These are phyloP conservation scores for Andricus quercusramuli DNA, from an alignment of 2,888 invertebrate species.

Conservation along the genomic window DNA sequence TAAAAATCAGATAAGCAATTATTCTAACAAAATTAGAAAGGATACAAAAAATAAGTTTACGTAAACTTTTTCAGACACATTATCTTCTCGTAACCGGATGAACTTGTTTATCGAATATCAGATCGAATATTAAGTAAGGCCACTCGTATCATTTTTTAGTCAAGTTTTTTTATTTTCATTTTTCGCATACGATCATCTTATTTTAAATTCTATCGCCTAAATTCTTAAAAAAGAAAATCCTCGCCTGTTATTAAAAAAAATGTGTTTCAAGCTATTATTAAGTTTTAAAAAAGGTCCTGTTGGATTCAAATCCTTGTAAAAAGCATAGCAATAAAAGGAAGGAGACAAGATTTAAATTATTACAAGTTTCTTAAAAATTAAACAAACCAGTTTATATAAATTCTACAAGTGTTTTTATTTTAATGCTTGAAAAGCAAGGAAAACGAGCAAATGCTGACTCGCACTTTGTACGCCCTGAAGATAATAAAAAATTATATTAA, in stretches of 20 bases:
- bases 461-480: neutral
- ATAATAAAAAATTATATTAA: slow-evolving; percentile 3
- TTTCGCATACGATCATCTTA: neutral
- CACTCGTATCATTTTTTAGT: neutral
- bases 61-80: neutral
- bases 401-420: neutral
- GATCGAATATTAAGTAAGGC: neutral
- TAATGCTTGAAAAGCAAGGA: neutral
- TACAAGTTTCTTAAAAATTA: neutral
- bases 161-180: neutral
- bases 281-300: neutral
- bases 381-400: neutral
- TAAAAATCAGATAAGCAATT: too few species aligned
- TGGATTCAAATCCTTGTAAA: neutral
- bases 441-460: neutral
- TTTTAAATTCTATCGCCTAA: neutral
- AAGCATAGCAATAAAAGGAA: too few species aligned
- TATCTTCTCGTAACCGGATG: neutral
- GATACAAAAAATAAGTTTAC: neutral
- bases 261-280: neutral
- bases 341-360: neutral
- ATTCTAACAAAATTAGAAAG: neutral
- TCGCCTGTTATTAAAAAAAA: neutral
- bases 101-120: slow-evolving; percentile 3
- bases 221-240: neutral